Conservation (phyloP, 1,140 invertebrate species). For the Drosophila parabipectinata region DNA sequence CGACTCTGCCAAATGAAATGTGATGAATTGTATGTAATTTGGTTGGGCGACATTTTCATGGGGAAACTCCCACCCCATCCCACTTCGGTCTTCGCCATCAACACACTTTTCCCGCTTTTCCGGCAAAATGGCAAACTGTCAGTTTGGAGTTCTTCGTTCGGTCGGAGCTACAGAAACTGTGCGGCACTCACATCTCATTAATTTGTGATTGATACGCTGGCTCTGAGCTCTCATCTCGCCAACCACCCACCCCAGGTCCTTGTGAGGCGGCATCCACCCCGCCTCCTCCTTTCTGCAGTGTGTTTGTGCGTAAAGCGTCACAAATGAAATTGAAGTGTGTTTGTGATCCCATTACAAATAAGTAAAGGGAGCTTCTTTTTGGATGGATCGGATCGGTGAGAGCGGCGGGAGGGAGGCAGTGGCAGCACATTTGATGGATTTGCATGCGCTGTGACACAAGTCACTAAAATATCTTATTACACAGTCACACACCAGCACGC, state of each 20-base stretch:
- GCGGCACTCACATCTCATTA: slow-evolving; percentile 83
- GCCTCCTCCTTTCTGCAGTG: slow-evolving; percentile 38
- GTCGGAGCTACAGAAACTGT: slow-evolving; percentile 51
- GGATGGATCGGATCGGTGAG: not conserved
- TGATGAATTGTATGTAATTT: slow-evolving; percentile 83
- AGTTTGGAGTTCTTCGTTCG: slow-evolving; percentile 55
- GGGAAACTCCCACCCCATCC: slow-evolving; percentile 9
- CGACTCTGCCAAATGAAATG: slow-evolving; percentile 75
- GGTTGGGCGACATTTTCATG: slow-evolving; percentile 75
- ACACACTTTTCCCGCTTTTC: slow-evolving; percentile 22
- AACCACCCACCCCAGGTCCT: not conserved
- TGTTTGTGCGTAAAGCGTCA: slow-evolving; percentile 81
- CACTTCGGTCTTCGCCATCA: not conserved
- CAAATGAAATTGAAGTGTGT: slow-evolving; percentile 83
- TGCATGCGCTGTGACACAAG: slow-evolving; percentile 80
- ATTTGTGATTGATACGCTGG: slow-evolving; percentile 82
- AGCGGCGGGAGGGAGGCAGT: not conserved
- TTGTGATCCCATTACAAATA: slow-evolving; percentile 83
- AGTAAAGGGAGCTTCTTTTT: slow-evolving; percentile 60
- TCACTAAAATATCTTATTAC: slow-evolving; percentile 83
- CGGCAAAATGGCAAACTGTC: slow-evolving; percentile 68
- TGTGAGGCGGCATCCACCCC: not conserved
- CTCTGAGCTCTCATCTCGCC: slow-evolving; percentile 43
- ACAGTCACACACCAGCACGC: slow-evolving; percentile 33
- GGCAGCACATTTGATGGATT: slow-evolving; percentile 76